Conservation (phyloP, 2,888 invertebrate species). For the Chymomyza caudatula region DNA sequence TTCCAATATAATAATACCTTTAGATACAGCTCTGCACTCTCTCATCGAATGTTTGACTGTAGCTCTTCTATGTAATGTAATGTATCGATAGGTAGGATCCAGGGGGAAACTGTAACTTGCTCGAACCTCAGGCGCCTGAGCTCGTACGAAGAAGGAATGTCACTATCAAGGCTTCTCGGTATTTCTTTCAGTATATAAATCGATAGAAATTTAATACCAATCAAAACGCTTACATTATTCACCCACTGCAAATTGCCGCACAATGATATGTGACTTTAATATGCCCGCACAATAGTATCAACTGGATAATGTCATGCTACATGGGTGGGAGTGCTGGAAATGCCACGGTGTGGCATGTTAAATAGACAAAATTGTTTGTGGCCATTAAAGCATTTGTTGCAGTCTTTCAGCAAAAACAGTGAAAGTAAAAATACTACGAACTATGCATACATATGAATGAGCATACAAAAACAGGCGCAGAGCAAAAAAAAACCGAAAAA, state of each 20-base stretch:
- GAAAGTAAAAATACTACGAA: slow-evolving; percentile 50
- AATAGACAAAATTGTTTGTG: neutral
- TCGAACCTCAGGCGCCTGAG: no score
- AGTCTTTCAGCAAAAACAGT: slow-evolving; percentile 42
- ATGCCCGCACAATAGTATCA: no score
- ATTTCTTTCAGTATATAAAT: neutral
- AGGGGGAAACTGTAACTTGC: no score
- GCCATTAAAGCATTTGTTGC: slow-evolving; percentile 45
- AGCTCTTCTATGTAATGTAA: no score
- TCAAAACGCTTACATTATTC: neutral
- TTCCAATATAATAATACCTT: no score
- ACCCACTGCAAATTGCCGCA: slow-evolving; percentile 8
- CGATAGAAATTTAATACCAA: neutral
- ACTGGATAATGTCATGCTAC: slow-evolving; percentile 7
- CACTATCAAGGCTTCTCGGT: no score
- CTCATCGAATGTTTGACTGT: no score
- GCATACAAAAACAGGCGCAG: slow-evolving; percentile 24
- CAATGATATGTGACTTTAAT: no score
- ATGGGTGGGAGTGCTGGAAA: slow-evolving; percentile 35
- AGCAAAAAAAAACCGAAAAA: slow-evolving; percentile 3
- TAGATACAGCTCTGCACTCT: no score
- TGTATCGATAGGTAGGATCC: no score
- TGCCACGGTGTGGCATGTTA: neutral
- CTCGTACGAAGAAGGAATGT: no score
- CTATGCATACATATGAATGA: slow-evolving; percentile 53